Conservation (phyloP, 2,797 vertebrate species). For the Melanogrammus aeglefinus region DNA sequence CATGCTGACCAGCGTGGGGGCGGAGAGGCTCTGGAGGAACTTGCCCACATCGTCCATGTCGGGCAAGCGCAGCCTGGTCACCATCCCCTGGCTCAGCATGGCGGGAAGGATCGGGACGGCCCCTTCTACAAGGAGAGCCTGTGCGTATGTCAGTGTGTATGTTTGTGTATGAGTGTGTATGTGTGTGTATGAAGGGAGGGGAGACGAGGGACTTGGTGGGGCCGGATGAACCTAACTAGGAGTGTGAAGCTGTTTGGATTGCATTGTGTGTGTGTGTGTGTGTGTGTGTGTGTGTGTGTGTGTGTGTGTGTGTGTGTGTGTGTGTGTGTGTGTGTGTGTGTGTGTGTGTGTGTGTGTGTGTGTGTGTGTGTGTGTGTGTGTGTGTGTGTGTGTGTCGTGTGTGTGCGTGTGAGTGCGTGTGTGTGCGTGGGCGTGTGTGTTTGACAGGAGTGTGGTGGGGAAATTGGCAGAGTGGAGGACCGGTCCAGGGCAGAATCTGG, state of each 20-base stretch:
- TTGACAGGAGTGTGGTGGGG: background rate
- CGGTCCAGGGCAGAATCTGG: background rate
- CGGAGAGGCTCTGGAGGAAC: conserved; percentile 78
- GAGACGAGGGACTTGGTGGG: no score
- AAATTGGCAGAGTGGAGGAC: background rate
- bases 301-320: conserved; percentile 7
- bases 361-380: conserved; percentile 5
- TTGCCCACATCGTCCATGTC: conserved; percentile 82
- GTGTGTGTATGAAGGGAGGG: background rate
- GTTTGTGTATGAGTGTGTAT: background rate
- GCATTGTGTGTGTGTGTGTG: conserved; percentile 1
- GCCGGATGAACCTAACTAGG: background rate
- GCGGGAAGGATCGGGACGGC: background rate
- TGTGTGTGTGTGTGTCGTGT: conserved; percentile 4
- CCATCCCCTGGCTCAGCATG: conserved; percentile 85
- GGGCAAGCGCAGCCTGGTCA: conserved; percentile 78
- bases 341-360: conserved; percentile 11
- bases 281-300: conserved; percentile 8
- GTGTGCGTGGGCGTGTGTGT: conserved; percentile 10
- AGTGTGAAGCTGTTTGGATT: background rate
- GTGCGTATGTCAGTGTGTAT: background rate
- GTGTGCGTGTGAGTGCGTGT: conserved; percentile 8
- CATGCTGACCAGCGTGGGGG: conserved; percentile 82
- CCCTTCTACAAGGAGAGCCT: background rate
- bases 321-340: conserved; percentile 6